These are phyloP conservation scores for Trachymyrmex cornetzi DNA, from an alignment of 1,140 invertebrate genomes.

Conservation along the genomic window DNA sequence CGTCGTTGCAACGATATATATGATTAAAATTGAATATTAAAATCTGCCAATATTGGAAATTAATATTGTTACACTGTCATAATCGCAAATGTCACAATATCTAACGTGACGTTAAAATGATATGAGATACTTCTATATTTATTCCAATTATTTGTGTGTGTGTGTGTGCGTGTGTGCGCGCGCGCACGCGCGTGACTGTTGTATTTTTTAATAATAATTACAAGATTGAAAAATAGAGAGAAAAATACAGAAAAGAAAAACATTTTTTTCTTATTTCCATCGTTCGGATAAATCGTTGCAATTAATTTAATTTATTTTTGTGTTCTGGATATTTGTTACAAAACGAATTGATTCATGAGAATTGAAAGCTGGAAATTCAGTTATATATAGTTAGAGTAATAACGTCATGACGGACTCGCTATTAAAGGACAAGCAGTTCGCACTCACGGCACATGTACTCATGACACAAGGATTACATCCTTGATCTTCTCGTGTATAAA, in stretches of 20 bases:
- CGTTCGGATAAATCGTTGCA: neutral
- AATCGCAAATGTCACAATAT: slow-evolving; percentile 18
- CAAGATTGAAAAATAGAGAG: neutral
- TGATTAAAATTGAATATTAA: slow-evolving; percentile 38
- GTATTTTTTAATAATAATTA: slow-evolving; percentile 6
- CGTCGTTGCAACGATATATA: neutral
- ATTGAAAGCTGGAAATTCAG: too few species aligned
- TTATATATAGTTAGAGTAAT: neutral
- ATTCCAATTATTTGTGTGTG: neutral
- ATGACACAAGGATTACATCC: slow-evolving; percentile 21
- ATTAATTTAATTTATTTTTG: neutral
- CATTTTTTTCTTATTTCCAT: neutral
- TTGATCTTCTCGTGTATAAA: slow-evolving; percentile 54
- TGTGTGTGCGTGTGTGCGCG: too few species aligned
- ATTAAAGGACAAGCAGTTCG: slow-evolving; percentile 6
- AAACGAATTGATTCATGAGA: neutral
- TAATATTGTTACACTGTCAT: slow-evolving; percentile 18
- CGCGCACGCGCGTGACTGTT: neutral
- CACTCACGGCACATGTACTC: slow-evolving; percentile 27
- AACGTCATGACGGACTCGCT: neutral
- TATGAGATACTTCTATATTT: neutral
- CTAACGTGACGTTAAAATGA: neutral
- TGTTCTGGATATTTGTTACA: neutral
- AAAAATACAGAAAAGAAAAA: neutral
- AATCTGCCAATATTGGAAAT: slow-evolving; percentile 26